Percentiles rank a stretch among this genome's conserved stretches.
Evolutionary conservation across 2,113 vertebrate species (phyloP).

Genomic region (Casuarius casuarius): DNA sequence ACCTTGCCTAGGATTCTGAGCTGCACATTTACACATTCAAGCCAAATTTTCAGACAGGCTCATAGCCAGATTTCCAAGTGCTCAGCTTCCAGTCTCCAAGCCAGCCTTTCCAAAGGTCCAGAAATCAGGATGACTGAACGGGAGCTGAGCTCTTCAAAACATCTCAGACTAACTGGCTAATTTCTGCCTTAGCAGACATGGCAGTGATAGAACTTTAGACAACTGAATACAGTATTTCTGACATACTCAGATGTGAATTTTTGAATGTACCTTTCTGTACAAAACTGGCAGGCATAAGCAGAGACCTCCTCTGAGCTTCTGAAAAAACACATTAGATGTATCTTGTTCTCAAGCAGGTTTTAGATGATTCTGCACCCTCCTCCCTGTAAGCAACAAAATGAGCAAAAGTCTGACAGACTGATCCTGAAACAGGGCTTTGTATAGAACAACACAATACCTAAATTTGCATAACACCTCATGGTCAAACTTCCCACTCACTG

Average conservation of each 20-base stretch:
- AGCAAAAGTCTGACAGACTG: background rate
- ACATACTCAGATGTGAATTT: background rate
- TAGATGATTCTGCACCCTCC: background rate
- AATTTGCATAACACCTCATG: background rate
- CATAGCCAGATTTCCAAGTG: background rate
- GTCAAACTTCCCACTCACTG: background rate
- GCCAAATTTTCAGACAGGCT: background rate
- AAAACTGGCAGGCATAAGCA: background rate
- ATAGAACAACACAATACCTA: background rate
- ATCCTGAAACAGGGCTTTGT: background rate
- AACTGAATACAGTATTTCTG: background rate
- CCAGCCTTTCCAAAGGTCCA: background rate
- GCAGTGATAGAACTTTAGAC: background rate
- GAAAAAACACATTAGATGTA: background rate
- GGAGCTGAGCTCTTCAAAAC: background rate
- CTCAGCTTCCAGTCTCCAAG: background rate
- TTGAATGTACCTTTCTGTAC: background rate
- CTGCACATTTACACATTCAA: slow-evolving; percentile 9
- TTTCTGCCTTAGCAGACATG: background rate
- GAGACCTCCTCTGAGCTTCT: background rate
- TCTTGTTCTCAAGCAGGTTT: background rate
- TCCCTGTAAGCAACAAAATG: background rate
- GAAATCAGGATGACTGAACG: accelerated
- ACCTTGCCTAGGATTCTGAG: background rate
- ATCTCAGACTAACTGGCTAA: background rate